These are phyloP conservation scores for Bovichtus diacanthus DNA, from an alignment of 2,797 vertebrate genomes.

Conservation along the genomic window DNA sequence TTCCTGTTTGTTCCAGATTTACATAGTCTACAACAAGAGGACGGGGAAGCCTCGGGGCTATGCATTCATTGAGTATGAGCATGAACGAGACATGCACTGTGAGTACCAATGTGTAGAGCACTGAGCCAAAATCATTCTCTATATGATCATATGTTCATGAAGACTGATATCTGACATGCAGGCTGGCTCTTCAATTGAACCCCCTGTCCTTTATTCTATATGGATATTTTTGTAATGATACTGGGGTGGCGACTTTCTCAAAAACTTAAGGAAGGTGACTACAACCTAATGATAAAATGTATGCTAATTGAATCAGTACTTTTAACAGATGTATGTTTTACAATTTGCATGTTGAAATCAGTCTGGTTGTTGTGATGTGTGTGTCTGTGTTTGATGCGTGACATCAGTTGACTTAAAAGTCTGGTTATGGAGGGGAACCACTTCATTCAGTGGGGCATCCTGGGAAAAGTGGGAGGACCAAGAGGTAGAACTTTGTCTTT, in stretches of 20 bases:
- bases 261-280: constrained; percentile 1
- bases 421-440: constrained; percentile 43
- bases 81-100: constrained; percentile 98
- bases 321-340: background rate
- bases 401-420: constrained; percentile 66
- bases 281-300: background rate
- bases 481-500: constrained; percentile 61
- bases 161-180: constrained; percentile 12
- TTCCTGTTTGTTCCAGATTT: constrained; percentile 85
- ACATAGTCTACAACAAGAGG: constrained; percentile 96
- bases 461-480: constrained; percentile 51
- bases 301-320: constrained; percentile 4
- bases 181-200: constrained; percentile 5
- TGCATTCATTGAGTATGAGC: constrained; percentile 97
- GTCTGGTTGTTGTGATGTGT: constrained; percentile 59
- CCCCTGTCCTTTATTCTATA: background rate
- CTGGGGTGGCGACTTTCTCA: constrained; percentile 18
- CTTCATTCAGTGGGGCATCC: constrained; percentile 49
- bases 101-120: constrained; percentile 79
- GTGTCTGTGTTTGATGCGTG: constrained; percentile 63
- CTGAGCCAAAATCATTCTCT: background rate
- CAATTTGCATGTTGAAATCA: constrained; percentile 61
- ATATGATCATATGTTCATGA: constrained; percentile 1
- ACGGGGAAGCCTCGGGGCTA: constrained; percentile 95
- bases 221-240: constrained; percentile 2